Base-by-base conservation (phyloP, 2,797 vertebrate genomes). In the Selene dorsalis region DNA sequence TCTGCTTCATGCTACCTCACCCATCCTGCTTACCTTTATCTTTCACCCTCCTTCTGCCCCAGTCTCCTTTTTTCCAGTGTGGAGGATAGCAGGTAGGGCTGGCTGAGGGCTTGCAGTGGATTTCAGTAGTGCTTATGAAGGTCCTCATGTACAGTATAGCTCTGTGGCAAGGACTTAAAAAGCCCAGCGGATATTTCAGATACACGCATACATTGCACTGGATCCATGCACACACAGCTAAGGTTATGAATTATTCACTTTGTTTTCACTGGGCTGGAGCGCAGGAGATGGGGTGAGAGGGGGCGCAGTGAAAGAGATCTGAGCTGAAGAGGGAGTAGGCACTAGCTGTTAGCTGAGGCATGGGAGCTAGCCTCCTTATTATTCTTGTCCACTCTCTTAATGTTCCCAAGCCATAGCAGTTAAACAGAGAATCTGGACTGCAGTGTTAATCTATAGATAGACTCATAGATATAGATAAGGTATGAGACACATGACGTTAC, bases 221-320 rank as follows among this genome's bases (percentile, higher is more conserved):
- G 79, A 90, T 88, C 76, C 84, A 71, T 86, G 84, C 86, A 79
- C 89, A 77, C 50, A 17, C 82, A 67, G 69, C 79, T 87, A 77
- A 67, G 22, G 81, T 85, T 87, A 92, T 94, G 89, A 94, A 93
- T 94, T 92, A 94, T 94, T 93, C 91, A 94, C 92, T 92, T 92
- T 94, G 92, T 93, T 94, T 94, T 93, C 83, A 85, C 84, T 80
- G 76, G 90, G 86, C 85, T 84, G 74, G 76, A 89, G 88, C 16
- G 45, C 78, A 77, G 75, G 84, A 76, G 84, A 87, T 71, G 61
- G 65, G 62, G 66, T 81, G 87, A 75, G 80, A 73, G 50, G 72
- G 75, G 71, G 71, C 62, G 55, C 76, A 81, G 80, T 78, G 75
- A 83, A 91, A 84, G 70, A 87, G 81, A 91, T 87, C 84, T 88